A percentile compares a stretch with the other conserved stretches of the same genome.
phyloP scores from a whole-genome alignment of 2,888 invertebrate species.

The Gandaritis pyraliata region DNA sequence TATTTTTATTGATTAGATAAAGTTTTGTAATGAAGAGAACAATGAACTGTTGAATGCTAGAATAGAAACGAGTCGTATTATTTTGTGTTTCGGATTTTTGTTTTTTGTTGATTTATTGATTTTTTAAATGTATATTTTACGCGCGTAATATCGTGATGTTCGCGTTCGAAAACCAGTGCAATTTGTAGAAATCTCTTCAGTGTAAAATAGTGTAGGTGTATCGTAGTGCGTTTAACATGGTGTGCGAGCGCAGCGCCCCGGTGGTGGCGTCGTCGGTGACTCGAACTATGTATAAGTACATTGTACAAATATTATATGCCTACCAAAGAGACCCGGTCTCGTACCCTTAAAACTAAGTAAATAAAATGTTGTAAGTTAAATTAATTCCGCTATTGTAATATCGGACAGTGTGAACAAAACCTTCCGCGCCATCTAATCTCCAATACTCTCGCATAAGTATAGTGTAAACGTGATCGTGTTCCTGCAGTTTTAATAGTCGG shows the following conservation, averaged over 20 bases:
- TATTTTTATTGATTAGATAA: constrained; percentile 76
- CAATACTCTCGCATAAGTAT: constrained; percentile 83
- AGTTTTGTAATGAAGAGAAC: constrained; percentile 75
- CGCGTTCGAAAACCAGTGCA: constrained; percentile 84
- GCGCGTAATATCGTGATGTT: constrained; percentile 79
- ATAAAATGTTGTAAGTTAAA: constrained; percentile 80
- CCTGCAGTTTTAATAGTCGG: constrained; percentile 83
- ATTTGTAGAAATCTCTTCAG: constrained; percentile 84
- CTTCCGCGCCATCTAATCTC: constrained; percentile 77
- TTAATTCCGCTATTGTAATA: constrained; percentile 69
- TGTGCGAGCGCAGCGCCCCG: constrained; percentile 66
- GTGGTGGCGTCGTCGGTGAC: constrained; percentile 68
- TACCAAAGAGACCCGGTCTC: constrained; percentile 86
- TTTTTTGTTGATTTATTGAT: constrained; percentile 81
- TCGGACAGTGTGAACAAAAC: constrained; percentile 74
- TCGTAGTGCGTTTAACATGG: constrained; percentile 75
- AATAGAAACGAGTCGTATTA: constrained; percentile 84
- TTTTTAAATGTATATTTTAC: constrained; percentile 76
- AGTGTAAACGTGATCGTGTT: constrained; percentile 84
- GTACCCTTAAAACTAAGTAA: constrained; percentile 83
- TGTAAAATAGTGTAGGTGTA: constrained; percentile 82
- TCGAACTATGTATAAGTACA: constrained; percentile 72
- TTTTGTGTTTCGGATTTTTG: constrained; percentile 81
- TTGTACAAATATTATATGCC: constrained; percentile 85
- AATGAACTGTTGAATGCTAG: constrained; percentile 83